Evolutionary conservation across 2,888 invertebrate genomes (phyloP).

Genomic region (Noctuana brunneofusca): DNA sequence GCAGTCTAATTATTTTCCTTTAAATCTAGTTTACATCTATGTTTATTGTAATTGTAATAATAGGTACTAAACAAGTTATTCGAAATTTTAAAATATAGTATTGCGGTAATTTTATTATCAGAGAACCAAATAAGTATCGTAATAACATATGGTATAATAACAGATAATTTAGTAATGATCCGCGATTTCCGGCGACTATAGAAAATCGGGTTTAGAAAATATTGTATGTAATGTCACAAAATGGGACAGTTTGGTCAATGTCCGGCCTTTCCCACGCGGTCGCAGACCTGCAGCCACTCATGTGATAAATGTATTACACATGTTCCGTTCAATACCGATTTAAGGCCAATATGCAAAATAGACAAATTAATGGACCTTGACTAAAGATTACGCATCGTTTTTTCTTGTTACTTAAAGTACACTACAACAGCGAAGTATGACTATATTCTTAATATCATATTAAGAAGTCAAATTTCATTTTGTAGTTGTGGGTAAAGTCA

Average conservation of each 20-base stretch:
- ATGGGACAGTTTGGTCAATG: slow-evolving; percentile 49
- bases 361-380: slow-evolving; percentile 67
- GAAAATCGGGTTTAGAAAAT: slow-evolving; percentile 23
- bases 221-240: slow-evolving; percentile 47
- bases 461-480: background rate
- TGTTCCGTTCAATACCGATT: slow-evolving; percentile 56
- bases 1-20: no score
- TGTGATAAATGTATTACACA: slow-evolving; percentile 55
- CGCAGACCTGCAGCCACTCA: slow-evolving; percentile 57
- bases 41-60: no score
- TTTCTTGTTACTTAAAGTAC: slow-evolving; percentile 19
- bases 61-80: no score
- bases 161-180: background rate
- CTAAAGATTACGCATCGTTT: slow-evolving; percentile 52
- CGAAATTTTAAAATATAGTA: no score
- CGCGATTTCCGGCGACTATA: background rate
- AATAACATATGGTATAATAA: background rate
- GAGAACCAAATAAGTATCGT: no score
- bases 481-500: background rate
- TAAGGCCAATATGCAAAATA: slow-evolving; percentile 71
- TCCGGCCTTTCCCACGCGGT: slow-evolving; percentile 70
- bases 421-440: background rate
- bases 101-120: no score
- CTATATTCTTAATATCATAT: background rate
- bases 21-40: no score